These are phyloP conservation scores for Stenodema calcarata DNA, from an alignment of 2,888 invertebrate genomes.

Conservation along the genomic window DNA sequence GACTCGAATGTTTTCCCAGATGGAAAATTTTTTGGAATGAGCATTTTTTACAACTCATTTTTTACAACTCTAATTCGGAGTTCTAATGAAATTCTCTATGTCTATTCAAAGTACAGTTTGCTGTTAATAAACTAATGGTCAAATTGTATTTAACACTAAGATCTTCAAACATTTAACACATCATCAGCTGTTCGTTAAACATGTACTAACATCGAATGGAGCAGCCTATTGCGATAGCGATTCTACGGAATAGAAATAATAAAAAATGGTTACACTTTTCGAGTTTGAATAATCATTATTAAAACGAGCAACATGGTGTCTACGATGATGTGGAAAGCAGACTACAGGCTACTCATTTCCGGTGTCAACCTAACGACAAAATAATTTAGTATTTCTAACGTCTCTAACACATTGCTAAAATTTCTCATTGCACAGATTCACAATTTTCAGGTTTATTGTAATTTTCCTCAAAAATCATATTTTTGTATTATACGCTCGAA, in stretches of 20 bases:
- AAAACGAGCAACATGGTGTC: not conserved
- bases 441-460: not conserved
- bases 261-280: not conserved
- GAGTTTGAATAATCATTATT: not conserved
- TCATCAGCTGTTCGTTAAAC: not conserved
- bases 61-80: not conserved
- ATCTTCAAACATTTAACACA: not conserved
- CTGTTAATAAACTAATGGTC: conserved; percentile 21
- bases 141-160: conserved; percentile 3
- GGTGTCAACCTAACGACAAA: not conserved
- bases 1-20: conserved; percentile 22
- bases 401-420: not conserved
- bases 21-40: conserved; percentile 35
- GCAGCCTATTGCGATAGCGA: not conserved
- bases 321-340: not conserved
- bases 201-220: conserved; percentile 23
- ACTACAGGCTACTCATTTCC: not conserved
- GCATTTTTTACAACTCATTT: conserved; percentile 5
- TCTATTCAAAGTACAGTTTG: conserved; percentile 18
- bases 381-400: not conserved
- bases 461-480: not conserved
- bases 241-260: not conserved
- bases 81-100: conserved; percentile 14
- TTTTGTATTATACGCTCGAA: not conserved
- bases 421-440: not conserved